Base-by-base conservation (phyloP, 1,140 invertebrate species). In the Hyles euphorbiae region DNA sequence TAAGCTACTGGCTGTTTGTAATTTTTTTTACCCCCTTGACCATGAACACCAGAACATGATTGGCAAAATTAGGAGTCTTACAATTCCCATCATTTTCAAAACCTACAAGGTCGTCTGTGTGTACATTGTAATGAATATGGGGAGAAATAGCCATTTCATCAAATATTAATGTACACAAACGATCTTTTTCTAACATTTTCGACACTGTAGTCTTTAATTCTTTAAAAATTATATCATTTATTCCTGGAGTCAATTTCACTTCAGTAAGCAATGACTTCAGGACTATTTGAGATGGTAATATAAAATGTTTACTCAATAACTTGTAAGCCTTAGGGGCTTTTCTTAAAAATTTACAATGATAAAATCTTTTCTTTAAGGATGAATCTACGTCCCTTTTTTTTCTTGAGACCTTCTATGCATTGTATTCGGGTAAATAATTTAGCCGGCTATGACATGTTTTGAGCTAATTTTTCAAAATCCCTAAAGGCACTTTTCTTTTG, bases 61-160 rank as follows among this genome's bases (percentile, higher is more conserved):
- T 54, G 40, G 68, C 64, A 58, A 55, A 67, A 51, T 63, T 60
- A 36, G 3, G 63, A 52, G 60, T 61, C 32, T 53, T 58, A 44
- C 51, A 36, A 56, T 5, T 11, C 48, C 40, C 56, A 45, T 46
- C 34, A 22, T 4, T 53, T 3, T 40, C 56, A 54, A 68, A 65
- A 7, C 61, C 56, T 54, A 61, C 22, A 10, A 71, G 34, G 43
- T 46, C n/a, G 55, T 71, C 64, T 36, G 50, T 52, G 5, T 22
- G 11, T 10, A 22, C 5, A 12, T 57, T 46, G 51, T 69, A 67
- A 22, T 48, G 43, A n/a, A 67, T 36, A 33, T 63, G 57, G 1
- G 60, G 57, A 9, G 51, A 58, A 12, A 68, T 8, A 6, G 53
- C 67, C 61, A 70, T 65, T 56, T 67, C 68, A 22, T 67, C 66